phyloP scores from a whole-genome alignment of 2,113 vertebrate genomes.

The Micromys minutus region DNA sequence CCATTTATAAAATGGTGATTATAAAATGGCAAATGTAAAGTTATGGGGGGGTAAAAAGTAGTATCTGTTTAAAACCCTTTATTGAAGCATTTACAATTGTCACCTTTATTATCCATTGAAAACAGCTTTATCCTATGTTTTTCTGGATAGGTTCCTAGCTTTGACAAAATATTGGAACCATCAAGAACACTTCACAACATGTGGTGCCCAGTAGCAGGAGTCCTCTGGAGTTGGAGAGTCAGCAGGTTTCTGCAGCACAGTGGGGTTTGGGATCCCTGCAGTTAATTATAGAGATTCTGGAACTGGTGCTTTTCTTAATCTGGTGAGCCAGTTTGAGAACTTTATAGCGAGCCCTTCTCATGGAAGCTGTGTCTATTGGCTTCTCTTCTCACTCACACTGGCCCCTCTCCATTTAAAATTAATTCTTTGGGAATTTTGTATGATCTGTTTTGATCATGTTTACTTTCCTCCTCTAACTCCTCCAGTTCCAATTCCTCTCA shows the following conservation, averaged over 20 bases:
- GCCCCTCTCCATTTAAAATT: background rate
- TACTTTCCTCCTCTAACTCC: background rate
- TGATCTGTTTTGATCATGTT: background rate
- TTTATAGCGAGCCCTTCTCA: background rate
- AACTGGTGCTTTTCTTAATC: slow-evolving; percentile 6
- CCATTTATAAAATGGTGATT: background rate
- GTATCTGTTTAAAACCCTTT: background rate
- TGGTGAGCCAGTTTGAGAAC: slow-evolving; percentile 1
- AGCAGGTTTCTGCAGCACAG: background rate
- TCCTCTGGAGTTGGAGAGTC: background rate
- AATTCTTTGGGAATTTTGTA: background rate
- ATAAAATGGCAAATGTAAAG: background rate
- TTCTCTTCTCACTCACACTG: background rate
- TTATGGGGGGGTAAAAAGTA: slow-evolving; percentile 15
- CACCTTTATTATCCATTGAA: slow-evolving; percentile 44
- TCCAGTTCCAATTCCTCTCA: background rate
- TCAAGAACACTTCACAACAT: slow-evolving; percentile 23
- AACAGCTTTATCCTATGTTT: slow-evolving; percentile 45
- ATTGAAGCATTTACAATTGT: slow-evolving; percentile 42
- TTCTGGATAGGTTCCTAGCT: background rate
- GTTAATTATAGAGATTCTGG: slow-evolving; percentile 15
- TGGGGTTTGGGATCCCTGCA: background rate
- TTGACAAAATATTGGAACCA: slow-evolving; percentile 43
- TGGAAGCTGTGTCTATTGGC: background rate
- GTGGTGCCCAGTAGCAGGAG: background rate